Percentiles rank a stretch among this genome's conserved stretches.
phyloP scores from a whole-genome alignment of 2,888 invertebrate genomes.

The Phania funesta region DNA sequence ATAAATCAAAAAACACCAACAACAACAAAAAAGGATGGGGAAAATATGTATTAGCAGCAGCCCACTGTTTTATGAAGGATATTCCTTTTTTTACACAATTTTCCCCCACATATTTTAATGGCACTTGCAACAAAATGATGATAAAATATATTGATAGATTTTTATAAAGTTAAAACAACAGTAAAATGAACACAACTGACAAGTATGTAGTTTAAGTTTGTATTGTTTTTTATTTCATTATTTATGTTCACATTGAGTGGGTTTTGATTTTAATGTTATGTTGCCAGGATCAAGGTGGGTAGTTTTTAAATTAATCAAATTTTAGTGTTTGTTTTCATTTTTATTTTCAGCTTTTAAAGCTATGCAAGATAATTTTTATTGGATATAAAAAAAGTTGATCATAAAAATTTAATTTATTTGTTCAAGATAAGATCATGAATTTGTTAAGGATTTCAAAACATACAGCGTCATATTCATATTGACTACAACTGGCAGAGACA shows the following conservation, averaged over 20 bases:
- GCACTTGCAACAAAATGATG: constrained; percentile 59
- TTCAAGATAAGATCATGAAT: constrained; percentile 56
- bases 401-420: constrained; percentile 58
- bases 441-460: constrained; percentile 37
- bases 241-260: constrained; percentile 41
- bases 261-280: constrained; percentile 29
- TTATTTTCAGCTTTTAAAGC: background rate
- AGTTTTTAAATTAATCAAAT: constrained; percentile 55
- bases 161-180: constrained; percentile 46
- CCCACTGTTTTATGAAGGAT: constrained; percentile 68
- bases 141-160: constrained; percentile 62
- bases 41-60: constrained; percentile 57
- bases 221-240: background rate
- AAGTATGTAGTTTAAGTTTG: constrained; percentile 27
- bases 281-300: constrained; percentile 59
- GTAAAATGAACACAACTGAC: constrained; percentile 30
- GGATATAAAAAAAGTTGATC: constrained; percentile 39
- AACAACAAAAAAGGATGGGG: constrained; percentile 17
- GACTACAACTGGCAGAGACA: constrained; percentile 48
- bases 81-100: background rate
- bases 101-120: constrained; percentile 58
- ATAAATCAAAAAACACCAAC: constrained; percentile 68
- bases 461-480: too few relatives aligned
- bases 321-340: background rate
- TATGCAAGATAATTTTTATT: constrained; percentile 37